phyloP scores from a whole-genome alignment of 2,797 vertebrate genomes.

The Sebastes trivittatus region DNA sequence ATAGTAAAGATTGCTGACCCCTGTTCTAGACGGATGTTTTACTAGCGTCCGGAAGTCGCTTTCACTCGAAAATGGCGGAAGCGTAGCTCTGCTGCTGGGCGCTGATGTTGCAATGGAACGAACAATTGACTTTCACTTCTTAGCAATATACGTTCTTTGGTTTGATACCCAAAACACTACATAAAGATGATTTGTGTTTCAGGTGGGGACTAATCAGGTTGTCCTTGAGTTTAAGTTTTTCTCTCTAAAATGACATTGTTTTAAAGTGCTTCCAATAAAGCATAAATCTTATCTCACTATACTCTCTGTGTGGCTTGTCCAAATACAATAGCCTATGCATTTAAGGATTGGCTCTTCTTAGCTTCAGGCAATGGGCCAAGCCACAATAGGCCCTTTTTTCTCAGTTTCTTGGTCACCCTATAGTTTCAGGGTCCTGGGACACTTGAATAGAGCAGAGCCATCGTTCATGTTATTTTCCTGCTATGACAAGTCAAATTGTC shows the following conservation, averaged over 20 bases:
- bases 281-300: background rate
- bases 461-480: background rate
- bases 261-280: background rate
- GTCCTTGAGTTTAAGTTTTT: background rate
- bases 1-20: no score
- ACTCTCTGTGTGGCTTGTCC: background rate
- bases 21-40: rapidly evolving
- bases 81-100: no score
- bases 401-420: no score
- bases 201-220: no score
- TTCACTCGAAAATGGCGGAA: no score
- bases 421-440: background rate
- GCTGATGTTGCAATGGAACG: no score
- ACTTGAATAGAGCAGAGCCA: background rate
- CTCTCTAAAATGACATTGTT: no score
- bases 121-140: no score
- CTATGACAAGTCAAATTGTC: background rate
- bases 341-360: background rate
- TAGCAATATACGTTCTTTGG: no score
- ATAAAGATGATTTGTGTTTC: no score
- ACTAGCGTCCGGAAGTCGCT: no score
- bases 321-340: background rate
- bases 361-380: background rate
- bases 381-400: background rate
- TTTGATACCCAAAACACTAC: no score